Base-by-base conservation (phyloP, 2,797 vertebrate species). In the Mormyrops boulengeri region DNA sequence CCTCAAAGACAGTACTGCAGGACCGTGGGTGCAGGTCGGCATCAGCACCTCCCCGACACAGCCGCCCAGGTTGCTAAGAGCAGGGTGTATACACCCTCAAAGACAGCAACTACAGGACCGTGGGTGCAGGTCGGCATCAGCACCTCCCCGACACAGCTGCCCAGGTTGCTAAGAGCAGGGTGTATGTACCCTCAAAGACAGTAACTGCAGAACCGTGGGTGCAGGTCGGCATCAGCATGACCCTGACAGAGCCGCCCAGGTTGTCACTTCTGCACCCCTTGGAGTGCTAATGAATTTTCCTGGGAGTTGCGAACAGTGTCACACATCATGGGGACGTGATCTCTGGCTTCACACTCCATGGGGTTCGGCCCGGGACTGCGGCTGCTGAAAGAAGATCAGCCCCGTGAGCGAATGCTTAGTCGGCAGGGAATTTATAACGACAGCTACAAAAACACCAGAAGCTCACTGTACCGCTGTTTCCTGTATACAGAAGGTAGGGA, bases 201-300 rank as follows among this genome's bases (percentile, higher is more conserved):
- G 12, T 26, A 11, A 1, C 55, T 30, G 62, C 62, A 9, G 26
- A 26, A 30, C 8, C 22, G 6, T 30, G 62, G 62, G 26, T 73
- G 66, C 2, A 34, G 66, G 30, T 11, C 19, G 30, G 8, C 6
- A 41, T 57, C 19, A 38, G 50, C 49, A 38, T 0, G 11, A 50
- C 47, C 82, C 47, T 11, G 47, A n/a, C n/a, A 49, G n/a, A 53
- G 49, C 84, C 12, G 30, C 26, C 26, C 52, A 4, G 14, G 52
- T 52, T 57, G 53, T 19, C 52, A 60, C 52, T 19, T 87, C 85
- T 8, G 7, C 53, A 26, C 85, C 85, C 30, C 85, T 87, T 53
- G 85, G 34, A 60, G 85, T n/a, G 53, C 52, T 87, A 87, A 87
- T 87, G 53, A 52, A 87, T 41, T 60, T 57, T 85, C 52, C 85